These are phyloP conservation scores for Sthenelais limicola DNA, from an alignment of 2,888 invertebrate species.

Conservation along the genomic window DNA sequence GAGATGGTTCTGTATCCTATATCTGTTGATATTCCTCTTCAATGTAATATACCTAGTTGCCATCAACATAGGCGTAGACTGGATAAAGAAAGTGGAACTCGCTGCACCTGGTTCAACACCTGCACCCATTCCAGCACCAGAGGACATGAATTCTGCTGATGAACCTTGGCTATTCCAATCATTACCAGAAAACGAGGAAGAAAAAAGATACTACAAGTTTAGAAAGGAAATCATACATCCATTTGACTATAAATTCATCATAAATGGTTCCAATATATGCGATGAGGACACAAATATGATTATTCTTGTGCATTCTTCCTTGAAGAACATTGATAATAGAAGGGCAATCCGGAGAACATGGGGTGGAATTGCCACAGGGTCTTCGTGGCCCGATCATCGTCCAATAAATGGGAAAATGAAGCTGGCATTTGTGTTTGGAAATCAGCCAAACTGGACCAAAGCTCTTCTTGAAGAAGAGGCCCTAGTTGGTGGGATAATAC, in stretches of 20 bases:
- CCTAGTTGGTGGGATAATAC: slow-evolving; percentile 47
- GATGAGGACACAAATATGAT: slow-evolving; percentile 41
- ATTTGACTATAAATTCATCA: slow-evolving; percentile 2
- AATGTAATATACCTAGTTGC: too few relatives aligned
- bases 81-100: too few relatives aligned
- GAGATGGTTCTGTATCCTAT: too few relatives aligned
- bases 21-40: too few relatives aligned
- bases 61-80: too few relatives aligned
- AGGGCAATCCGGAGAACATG: slow-evolving; percentile 62
- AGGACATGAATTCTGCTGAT: too few relatives aligned
- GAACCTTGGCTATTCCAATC: too few relatives aligned
- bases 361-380: slow-evolving; percentile 51
- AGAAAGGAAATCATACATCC: slow-evolving; percentile 6
- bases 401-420: slow-evolving; percentile 18
- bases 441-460: slow-evolving; percentile 32
- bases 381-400: slow-evolving; percentile 43
- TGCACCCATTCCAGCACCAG: too few relatives aligned
- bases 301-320: slow-evolving; percentile 70
- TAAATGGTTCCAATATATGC: slow-evolving; percentile 40
- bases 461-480: slow-evolving; percentile 42
- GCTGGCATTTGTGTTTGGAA: slow-evolving; percentile 50
- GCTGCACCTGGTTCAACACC: too few relatives aligned
- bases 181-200: background rate
- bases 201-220: slow-evolving; percentile 1
- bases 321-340: slow-evolving; percentile 76